phyloP scores from a whole-genome alignment of 1,140 invertebrate genomes.

The Paraescarpia echinospica region DNA sequence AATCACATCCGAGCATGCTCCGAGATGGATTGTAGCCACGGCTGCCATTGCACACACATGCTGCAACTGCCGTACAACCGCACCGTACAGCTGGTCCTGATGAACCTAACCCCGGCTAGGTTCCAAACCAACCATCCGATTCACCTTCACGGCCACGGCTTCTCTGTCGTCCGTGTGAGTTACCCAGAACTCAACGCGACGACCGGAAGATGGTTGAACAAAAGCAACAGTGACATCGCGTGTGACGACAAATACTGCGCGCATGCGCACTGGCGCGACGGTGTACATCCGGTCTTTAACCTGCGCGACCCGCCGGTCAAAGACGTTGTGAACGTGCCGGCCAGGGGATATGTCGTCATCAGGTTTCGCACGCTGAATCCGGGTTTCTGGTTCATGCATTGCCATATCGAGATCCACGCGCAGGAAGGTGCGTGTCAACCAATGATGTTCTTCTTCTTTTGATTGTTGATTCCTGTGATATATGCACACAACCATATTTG shows the following conservation, averaged over 20 bases:
- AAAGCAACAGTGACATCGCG: not conserved
- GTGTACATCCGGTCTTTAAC: not conserved
- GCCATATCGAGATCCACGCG: constrained; percentile 7
- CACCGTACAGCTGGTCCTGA: constrained; percentile 13
- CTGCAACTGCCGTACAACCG: constrained; percentile 9
- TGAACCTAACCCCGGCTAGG: not conserved
- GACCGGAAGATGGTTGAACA: constrained; percentile 3
- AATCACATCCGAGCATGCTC: constrained; percentile 2
- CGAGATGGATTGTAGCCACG: not conserved
- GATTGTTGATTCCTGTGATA: not conserved
- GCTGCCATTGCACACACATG: constrained; percentile 20
- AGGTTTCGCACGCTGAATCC: constrained; percentile 73
- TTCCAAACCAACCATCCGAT: constrained; percentile 1
- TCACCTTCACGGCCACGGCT: constrained; percentile 21
- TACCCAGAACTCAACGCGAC: constrained; percentile 17
- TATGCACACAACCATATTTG: too few species aligned
- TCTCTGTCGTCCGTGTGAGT: constrained; percentile 15
- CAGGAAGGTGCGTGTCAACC: not conserved
- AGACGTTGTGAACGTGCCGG: constrained; percentile 70
- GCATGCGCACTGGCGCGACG: constrained; percentile 1
- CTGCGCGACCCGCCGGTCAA: constrained; percentile 61
- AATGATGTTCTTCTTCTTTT: not conserved
- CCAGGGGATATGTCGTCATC: constrained; percentile 67
- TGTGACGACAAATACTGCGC: not conserved
- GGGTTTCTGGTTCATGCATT: constrained; percentile 44